Evolutionary conservation across 2,113 vertebrate species (phyloP).

Genomic region (Calypte anna): DNA sequence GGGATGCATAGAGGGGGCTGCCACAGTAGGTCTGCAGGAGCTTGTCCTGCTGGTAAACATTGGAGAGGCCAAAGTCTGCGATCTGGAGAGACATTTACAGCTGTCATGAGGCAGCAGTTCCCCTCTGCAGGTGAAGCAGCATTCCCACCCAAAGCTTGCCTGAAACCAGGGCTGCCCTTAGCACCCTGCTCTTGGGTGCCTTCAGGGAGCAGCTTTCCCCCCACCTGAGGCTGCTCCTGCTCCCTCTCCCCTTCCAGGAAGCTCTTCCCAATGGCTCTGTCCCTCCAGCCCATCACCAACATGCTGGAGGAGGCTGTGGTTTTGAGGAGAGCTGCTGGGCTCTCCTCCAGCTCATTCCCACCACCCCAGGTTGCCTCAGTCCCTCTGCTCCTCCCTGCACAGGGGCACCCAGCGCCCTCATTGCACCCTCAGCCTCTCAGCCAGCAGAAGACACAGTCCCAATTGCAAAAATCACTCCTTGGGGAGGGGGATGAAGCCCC

Average conservation of each 20-base stretch:
- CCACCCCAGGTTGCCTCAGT: not conserved
- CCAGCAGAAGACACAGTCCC: not conserved
- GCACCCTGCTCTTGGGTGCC: not conserved
- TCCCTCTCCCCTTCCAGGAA: not conserved
- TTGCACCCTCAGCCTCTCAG: not conserved
- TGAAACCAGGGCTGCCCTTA: not conserved
- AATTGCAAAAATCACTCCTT: not conserved
- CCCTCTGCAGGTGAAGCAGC: not conserved
- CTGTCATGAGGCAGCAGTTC: rapidly evolving
- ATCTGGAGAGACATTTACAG: constrained; percentile 76
- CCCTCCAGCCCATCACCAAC: not conserved
- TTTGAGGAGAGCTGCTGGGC: not conserved
- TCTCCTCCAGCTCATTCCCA: not conserved
- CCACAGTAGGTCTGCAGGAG: constrained; percentile 94
- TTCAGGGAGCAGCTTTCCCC: not conserved
- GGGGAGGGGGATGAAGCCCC: not conserved
- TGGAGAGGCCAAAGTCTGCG: constrained; percentile 96
- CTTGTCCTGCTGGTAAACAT: constrained; percentile 88
- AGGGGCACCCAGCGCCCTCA: not conserved
- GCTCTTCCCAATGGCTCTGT: not conserved
- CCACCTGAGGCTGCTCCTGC: not conserved
- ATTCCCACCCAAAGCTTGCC: rapidly evolving
- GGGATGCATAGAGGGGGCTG: constrained; percentile 94
- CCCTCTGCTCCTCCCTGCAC: not conserved
- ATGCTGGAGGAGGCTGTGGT: not conserved